Base-by-base conservation (phyloP, 2,113 vertebrate species). In the Sander vitreus region DNA sequence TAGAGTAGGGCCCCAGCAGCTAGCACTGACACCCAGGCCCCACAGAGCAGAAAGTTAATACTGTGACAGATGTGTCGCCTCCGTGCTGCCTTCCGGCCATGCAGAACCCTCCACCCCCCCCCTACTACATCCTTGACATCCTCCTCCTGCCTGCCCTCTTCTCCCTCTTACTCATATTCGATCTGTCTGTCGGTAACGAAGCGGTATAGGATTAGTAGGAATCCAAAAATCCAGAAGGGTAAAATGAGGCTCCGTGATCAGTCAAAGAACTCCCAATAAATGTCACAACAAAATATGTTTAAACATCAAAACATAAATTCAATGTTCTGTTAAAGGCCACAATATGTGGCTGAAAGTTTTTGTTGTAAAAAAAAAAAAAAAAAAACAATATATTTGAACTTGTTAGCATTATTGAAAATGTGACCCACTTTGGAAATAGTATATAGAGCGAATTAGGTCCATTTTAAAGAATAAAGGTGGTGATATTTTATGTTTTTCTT, bases 21-120 rank as follows among this genome's bases (percentile, higher is more conserved):
- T 50, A 57, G 47, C 81, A 91, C 93, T 96, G 96, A 96, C 96
- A 96, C 96, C 94, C 94, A 95, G 96, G 96, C 97, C 96, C 97
- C 96, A 95, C 95, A 93, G 96, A 97, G 96, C 96, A 95, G 96
- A 96, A 97, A 97, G 96, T 95, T 97, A 97, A 97, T 96, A 96
- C 96, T 93, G 95, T 96, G 96, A 96, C 97, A 98, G 97, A 98
- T 98, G 97, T 96, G 96, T 90, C 93, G 93, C 95, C 96, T 97
- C 94, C 14, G 15, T 96, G 96, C 96, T 96, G 95, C 96, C 97
- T 97, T 95, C 94, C 93, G 95, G 96, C 96, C 97, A 96, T 96
- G 94, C 96, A 96, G 95, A 95, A 95, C 94, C 96, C 95, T 91
- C 94, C 60, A 11, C 60, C 95, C 43, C 25, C 50, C 45, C 36